Percentiles rank a stretch among this genome's conserved stretches.
Evolutionary conservation across 2,888 invertebrate species (phyloP).

Genomic region (Laothoe populi): DNA sequence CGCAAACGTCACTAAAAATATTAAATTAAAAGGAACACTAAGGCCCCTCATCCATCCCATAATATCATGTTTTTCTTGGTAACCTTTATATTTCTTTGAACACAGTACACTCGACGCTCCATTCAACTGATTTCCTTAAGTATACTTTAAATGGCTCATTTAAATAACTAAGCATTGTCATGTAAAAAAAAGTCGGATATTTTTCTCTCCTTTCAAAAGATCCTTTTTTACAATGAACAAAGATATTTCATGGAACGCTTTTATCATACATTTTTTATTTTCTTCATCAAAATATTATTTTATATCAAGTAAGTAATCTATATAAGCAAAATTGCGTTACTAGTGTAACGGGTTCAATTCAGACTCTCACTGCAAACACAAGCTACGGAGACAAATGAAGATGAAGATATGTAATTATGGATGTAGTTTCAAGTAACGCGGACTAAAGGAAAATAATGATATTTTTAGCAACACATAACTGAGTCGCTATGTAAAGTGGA

Average conservation of each 20-base stretch:
- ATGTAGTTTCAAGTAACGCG: too few species aligned
- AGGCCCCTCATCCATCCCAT: not conserved
- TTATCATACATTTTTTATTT: conserved; percentile 7
- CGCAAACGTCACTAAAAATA: not conserved
- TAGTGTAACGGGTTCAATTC: too few species aligned
- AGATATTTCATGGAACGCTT: conserved; percentile 2
- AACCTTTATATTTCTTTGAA: conserved; percentile 23
- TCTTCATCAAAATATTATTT: not conserved
- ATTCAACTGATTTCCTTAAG: conserved; percentile 34
- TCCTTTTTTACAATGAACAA: conserved; percentile 13
- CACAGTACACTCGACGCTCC: conserved; percentile 29
- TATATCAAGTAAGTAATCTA: not conserved
- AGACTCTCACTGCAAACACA: too few species aligned
- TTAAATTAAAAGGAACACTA: not conserved
- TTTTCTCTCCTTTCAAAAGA: conserved; percentile 26
- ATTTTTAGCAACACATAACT: too few species aligned
- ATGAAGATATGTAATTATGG: too few species aligned
- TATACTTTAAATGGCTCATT: conserved; percentile 25
- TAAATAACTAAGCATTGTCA: conserved; percentile 25
- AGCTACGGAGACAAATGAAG: too few species aligned
- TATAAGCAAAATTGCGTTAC: too few species aligned
- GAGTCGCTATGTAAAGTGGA: too few species aligned
- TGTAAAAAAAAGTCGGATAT: conserved; percentile 26
- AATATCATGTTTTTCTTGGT: not conserved
- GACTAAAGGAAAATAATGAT: too few species aligned